A percentile compares a stretch with the other conserved stretches of the same genome.
phyloP scores from a whole-genome alignment of 2,888 invertebrate genomes.

The Lithophane semibrunnea region DNA sequence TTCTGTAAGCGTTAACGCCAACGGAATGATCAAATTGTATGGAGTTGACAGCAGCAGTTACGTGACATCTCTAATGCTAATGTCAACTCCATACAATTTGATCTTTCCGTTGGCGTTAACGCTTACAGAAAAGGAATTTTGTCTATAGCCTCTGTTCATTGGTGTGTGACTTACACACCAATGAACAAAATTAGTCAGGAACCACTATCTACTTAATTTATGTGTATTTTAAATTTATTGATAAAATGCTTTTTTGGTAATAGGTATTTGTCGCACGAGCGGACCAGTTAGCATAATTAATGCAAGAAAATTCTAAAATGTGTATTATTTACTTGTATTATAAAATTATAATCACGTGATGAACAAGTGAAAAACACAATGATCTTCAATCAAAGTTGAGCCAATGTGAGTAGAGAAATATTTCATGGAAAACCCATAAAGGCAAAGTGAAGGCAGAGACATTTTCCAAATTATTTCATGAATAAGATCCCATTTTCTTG shows the following conservation, averaged over 20 bases:
- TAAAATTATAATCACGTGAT: neutral
- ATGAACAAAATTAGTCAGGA: neutral
- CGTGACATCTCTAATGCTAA: no score
- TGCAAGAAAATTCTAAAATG: neutral
- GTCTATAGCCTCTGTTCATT: no score
- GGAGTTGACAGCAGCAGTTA: no score
- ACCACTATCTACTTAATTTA: no score
- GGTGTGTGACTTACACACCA: no score
- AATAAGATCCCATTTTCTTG: slow-evolving; percentile 33
- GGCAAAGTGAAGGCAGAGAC: slow-evolving; percentile 1
- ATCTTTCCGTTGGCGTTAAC: no score
- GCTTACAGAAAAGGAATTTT: no score
- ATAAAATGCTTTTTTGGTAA: neutral
- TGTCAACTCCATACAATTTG: no score
- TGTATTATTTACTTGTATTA: neutral
- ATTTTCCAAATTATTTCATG: slow-evolving; percentile 15
- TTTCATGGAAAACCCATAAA: neutral
- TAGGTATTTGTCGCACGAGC: neutral
- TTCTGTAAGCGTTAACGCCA: no score
- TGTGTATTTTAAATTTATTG: neutral
- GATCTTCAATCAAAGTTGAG: neutral
- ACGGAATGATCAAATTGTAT: no score
- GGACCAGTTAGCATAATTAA: neutral
- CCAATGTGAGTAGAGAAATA: neutral
- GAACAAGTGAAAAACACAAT: neutral